Evolutionary conservation across 2,113 vertebrate genomes (phyloP), one percentile per base, ranked within the genome.

Genomic region (Odocoileus virginianus): DNA sequence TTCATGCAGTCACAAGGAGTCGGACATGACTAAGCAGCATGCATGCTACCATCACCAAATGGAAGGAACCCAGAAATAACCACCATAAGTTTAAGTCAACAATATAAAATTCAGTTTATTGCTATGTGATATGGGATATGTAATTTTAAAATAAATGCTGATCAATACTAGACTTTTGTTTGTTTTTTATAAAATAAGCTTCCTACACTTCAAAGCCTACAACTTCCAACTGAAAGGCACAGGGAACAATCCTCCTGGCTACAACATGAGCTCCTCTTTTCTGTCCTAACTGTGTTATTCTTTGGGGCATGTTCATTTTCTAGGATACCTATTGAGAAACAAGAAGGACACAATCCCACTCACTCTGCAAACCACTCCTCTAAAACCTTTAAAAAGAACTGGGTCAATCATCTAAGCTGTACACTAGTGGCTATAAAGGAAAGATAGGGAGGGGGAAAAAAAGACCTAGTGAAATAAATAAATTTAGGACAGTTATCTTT

Each of bases 401-500:
- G 89, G 97, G 98, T 96, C 93, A 97, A 97, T 93, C 95, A 97
- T 40, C 94, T 96, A 45, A 89, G 67, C 60, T 67, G 52, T 58
- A 93, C 83, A 58, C 76, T 60, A 50, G 81, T 50, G 33, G 50
- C 87, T 96, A 95, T 91, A 97, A 95, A 78, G 25, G n/a, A 90
- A 97, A 96, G n/a, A 64, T 33, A 28, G 67, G 45, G 33, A 79
- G 33, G 85, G 55, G 55, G 0, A 74, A 95, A 97, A 97, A 67
- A 40, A 95, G 85, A 88, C 96, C 85, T 89, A 95, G 95, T 57
- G 90, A 97, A 97, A 78, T 67, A 93, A 87, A 76, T 94, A 83
- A 95, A 98, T 98, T 95, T 97, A 98, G 98, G 97, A 95, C 97
- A 98, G 96, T 71, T 67, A 91, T 78, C 93, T 87, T 91, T 95